Conservation (phyloP, 2,113 vertebrate genomes). For the Pandion haliaetus region DNA sequence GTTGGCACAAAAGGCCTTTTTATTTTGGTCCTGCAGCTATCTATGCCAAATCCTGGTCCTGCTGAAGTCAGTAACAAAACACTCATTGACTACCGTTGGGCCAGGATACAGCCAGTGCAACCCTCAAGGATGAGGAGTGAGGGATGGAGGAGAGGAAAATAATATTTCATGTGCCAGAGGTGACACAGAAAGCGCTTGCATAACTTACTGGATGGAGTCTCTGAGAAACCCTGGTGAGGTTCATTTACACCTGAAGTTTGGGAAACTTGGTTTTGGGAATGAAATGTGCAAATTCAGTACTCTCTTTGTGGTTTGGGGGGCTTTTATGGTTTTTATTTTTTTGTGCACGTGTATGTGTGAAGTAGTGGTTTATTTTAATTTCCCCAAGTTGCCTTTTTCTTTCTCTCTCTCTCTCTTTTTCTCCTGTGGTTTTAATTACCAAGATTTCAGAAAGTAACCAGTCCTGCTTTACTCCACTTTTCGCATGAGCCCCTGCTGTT, state of each 20-base stretch:
- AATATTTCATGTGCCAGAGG: not conserved
- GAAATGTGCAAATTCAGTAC: not conserved
- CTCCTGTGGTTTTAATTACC: not conserved
- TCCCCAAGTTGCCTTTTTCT: not conserved
- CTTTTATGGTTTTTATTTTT: not conserved
- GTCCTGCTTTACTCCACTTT: not conserved
- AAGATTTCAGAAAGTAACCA: not conserved
- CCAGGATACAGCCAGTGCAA: not conserved
- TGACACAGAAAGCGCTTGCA: not conserved
- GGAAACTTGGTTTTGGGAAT: not conserved
- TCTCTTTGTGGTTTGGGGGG: not conserved
- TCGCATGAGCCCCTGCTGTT: not conserved
- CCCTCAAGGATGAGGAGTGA: not conserved
- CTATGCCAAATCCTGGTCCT: not conserved
- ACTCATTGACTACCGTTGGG: not conserved
- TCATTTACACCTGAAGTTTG: not conserved
- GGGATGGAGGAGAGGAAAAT: conserved; percentile 10
- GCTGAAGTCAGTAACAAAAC: conserved; percentile 23
- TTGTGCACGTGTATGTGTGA: fast-evolving
- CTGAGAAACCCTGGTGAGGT: not conserved
- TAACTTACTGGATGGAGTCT: not conserved
- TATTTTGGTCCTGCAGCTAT: conserved; percentile 10
- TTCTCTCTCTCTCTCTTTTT: not conserved
- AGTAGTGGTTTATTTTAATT: not conserved
- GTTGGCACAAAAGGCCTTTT: conserved; percentile 41